A percentile compares a stretch with the other conserved stretches of the same genome.
Evolutionary conservation across 2,797 vertebrate genomes (phyloP).

Genomic region (Dendrocincla fuliginosa): DNA sequence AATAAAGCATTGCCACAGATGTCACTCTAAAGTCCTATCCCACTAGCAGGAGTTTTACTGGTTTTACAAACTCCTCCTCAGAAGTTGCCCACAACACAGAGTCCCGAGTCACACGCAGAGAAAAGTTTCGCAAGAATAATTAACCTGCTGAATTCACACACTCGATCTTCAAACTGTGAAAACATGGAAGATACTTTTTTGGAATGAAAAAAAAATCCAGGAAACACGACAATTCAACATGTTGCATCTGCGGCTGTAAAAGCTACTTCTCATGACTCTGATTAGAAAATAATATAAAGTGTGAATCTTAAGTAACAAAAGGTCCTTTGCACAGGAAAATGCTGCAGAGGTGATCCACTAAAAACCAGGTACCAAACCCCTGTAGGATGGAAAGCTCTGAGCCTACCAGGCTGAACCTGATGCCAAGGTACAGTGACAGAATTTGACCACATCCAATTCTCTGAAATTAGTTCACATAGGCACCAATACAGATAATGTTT

Average conservation of each 20-base stretch:
- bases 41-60: neutral
- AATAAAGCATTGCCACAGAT: neutral
- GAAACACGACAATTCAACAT: fast-evolving
- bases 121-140: neutral
- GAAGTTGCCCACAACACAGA: fast-evolving
- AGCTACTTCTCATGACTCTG: neutral
- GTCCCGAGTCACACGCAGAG: fast-evolving
- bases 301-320: neutral
- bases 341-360: neutral
- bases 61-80: neutral
- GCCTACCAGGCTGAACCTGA: fast-evolving
- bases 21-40: neutral
- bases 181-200: neutral
- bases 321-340: neutral
- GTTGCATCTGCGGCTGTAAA: neutral
- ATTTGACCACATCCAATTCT: conserved; percentile 8
- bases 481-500: neutral
- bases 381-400: fast-evolving
- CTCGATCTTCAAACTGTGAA: neutral
- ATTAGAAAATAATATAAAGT: neutral
- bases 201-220: neutral
- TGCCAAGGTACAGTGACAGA: neutral
- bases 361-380: neutral
- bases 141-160: neutral
- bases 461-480: conserved; percentile 55